Evolutionary conservation across 2,797 vertebrate genomes (phyloP).

Genomic region (Taeniopygia guttata): DNA sequence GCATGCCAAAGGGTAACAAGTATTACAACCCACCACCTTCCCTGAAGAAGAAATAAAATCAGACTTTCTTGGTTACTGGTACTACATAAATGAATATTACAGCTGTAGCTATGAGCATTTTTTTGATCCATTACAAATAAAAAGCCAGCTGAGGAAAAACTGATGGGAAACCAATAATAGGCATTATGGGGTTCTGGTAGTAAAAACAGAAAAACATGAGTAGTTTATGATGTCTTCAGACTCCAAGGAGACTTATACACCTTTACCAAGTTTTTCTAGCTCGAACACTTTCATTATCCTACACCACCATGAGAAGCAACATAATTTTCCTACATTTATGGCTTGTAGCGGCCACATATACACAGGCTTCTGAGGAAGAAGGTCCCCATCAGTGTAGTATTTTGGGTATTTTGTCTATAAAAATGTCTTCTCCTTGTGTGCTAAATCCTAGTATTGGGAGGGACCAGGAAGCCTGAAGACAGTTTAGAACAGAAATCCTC

Average conservation of each 20-base stretch:
- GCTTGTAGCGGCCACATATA: neutral
- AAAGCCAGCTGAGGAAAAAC: conserved; percentile 2
- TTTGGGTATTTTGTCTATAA: neutral
- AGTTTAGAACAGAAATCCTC: neutral
- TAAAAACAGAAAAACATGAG: conserved; percentile 7
- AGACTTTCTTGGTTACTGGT: neutral
- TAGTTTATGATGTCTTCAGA: conserved; percentile 2
- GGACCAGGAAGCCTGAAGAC: neutral
- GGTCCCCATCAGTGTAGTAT: neutral
- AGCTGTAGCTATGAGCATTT: neutral
- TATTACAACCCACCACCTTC: neutral
- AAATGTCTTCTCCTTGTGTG: neutral
- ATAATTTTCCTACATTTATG: neutral
- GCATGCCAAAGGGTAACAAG: neutral
- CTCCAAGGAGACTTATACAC: neutral
- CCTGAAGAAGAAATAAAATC: neutral
- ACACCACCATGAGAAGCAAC: neutral
- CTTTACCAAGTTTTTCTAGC: neutral
- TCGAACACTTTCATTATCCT: conserved; percentile 8
- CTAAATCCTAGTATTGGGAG: neutral
- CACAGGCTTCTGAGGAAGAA: neutral
- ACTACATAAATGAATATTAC: neutral
- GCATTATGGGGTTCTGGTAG: neutral
- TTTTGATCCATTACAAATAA: conserved; percentile 13
- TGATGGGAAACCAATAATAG: neutral